Evolutionary conservation across 1,140 invertebrate species (phyloP).

Genomic region (Microplitis mediator): DNA sequence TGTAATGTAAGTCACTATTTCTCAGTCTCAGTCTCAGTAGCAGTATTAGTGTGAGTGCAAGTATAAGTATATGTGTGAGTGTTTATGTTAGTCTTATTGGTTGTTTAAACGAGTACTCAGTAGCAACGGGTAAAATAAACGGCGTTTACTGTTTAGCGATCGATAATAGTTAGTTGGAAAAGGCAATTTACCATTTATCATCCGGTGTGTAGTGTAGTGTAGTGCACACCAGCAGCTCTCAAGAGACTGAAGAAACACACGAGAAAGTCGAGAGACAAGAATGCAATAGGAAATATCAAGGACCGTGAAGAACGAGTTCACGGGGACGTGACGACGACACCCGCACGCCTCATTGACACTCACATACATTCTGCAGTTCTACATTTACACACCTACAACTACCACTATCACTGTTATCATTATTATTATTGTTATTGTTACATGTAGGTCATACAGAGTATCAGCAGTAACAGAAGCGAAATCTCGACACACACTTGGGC

Average conservation of each 20-base stretch:
- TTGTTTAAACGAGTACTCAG: no score
- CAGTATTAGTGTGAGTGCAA: no score
- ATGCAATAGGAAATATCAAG: constrained; percentile 9
- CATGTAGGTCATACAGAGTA: constrained; percentile 12
- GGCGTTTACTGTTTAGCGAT: neutral
- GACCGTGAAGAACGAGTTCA: neutral
- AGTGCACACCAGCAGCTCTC: neutral
- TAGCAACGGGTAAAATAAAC: no score
- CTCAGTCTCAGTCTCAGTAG: no score
- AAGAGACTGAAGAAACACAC: neutral
- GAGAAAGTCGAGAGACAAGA: constrained; percentile 7
- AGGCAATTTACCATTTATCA: constrained; percentile 6
- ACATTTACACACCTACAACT: neutral
- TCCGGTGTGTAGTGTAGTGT: neutral
- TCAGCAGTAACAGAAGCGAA: neutral
- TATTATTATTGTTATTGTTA: neutral
- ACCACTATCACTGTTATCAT: neutral
- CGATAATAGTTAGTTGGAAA: constrained; percentile 1
- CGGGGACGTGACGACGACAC: constrained; percentile 1
- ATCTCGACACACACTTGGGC: constrained; percentile 1
- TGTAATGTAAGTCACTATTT: neutral
- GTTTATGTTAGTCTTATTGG: no score
- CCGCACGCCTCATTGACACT: constrained; percentile 14
- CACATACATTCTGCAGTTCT: neutral
- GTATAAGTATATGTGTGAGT: no score